A percentile compares a stretch with the other conserved stretches of the same genome.
These are phyloP conservation scores for Mionectes olivaceus DNA, from an alignment of 2,797 vertebrate genomes.

Conservation along the genomic window DNA sequence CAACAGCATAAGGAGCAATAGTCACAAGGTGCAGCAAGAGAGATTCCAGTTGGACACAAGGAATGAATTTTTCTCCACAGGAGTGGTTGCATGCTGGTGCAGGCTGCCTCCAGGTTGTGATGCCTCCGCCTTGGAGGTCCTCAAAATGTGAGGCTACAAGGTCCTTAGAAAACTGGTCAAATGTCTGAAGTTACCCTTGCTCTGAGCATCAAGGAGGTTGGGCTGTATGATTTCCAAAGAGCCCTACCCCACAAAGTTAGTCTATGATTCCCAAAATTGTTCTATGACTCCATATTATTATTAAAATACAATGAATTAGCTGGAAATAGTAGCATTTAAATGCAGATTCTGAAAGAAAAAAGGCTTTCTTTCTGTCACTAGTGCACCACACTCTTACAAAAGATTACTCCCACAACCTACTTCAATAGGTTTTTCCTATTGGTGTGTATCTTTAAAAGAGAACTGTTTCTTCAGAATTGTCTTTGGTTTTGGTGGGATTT, in stretches of 20 bases:
- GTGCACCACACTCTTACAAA: not conserved
- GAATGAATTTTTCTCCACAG: not conserved
- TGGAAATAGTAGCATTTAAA: not conserved
- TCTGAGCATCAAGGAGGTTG: not conserved
- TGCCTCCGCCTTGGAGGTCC: not conserved
- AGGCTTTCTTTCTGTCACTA: not conserved
- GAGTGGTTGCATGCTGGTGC: not conserved
- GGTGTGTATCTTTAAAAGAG: not conserved
- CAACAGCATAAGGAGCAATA: not conserved
- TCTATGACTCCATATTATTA: not conserved
- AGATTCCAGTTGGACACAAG: not conserved
- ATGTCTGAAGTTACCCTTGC: not conserved
- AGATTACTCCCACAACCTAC: not conserved
- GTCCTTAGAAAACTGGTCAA: not conserved
- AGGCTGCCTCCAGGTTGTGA: not conserved
- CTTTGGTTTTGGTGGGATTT: not conserved
- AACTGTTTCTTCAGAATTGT: not conserved
- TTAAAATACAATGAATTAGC: not conserved
- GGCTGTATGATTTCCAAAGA: not conserved
- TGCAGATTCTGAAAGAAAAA: not conserved
- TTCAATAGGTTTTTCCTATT: slow-evolving; percentile 1
- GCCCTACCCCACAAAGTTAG: not conserved
- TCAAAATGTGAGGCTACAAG: not conserved
- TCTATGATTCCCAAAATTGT: not conserved
- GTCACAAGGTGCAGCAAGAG: not conserved